Conservation (phyloP, 2,888 invertebrate genomes). For the Perizoma flavofasciatum region DNA sequence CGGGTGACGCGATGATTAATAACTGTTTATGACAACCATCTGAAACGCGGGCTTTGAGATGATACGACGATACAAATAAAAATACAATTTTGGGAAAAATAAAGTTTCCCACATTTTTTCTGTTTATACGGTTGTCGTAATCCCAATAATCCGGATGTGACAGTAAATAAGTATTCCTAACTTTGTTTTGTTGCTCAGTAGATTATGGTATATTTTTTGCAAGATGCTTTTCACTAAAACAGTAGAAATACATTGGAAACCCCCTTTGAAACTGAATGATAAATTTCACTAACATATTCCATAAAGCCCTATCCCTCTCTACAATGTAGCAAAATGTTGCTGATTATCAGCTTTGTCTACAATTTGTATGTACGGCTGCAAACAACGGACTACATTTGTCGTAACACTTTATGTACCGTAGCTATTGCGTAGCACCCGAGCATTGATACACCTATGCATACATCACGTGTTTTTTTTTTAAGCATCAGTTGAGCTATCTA, state of each 20-base stretch:
- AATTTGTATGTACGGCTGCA: conserved; percentile 1
- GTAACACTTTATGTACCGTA: conserved; percentile 18
- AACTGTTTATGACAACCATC: conserved; percentile 73
- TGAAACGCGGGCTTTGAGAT: conserved; percentile 53
- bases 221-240: not conserved
- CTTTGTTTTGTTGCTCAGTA: conserved; percentile 35
- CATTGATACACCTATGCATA: conserved; percentile 1
- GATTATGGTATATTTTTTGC: conserved; percentile 8
- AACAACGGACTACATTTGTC: not conserved
- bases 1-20: conserved; percentile 73
- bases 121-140: conserved; percentile 43
- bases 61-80: conserved; percentile 48
- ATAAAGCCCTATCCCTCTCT: not conserved
- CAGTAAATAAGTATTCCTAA: conserved; percentile 43
- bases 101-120: conserved; percentile 38
- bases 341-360: not conserved
- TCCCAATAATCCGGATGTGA: conserved; percentile 45
- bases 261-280: not conserved
- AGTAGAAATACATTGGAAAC: not conserved
- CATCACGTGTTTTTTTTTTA: too few species aligned
- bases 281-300: not conserved
- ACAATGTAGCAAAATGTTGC: not conserved
- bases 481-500: too few species aligned
- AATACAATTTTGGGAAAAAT: conserved; percentile 39
- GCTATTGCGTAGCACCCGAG: conserved; percentile 16